Evolutionary conservation across 2,797 vertebrate species (phyloP).

Genomic region (Poeciliopsis paucimaculata): DNA sequence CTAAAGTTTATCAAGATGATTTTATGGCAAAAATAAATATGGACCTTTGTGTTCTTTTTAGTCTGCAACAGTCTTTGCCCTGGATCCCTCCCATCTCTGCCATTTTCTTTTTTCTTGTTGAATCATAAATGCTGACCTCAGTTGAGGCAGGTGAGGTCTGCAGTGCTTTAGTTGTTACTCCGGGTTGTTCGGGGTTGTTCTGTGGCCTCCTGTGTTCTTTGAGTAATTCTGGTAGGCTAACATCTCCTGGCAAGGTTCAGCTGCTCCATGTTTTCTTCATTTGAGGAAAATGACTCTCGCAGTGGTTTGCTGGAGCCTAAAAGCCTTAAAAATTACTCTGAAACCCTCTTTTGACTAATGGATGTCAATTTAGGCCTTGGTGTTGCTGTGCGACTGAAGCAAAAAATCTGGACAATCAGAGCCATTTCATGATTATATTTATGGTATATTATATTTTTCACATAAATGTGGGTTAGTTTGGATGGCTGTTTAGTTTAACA

Average conservation of each 20-base stretch:
- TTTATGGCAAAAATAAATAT: not conserved
- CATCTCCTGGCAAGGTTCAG: not conserved
- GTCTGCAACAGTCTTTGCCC: not conserved
- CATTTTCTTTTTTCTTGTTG: not conserved
- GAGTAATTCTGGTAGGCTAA: not conserved
- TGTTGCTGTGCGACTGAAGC: not conserved
- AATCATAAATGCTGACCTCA: not conserved
- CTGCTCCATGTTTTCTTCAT: not conserved
- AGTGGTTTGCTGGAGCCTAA: not conserved
- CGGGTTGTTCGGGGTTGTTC: not conserved
- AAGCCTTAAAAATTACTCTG: not conserved
- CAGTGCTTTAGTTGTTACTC: not conserved
- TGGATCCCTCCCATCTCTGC: not conserved
- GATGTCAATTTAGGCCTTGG: slow-evolving; percentile 1
- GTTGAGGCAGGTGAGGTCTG: not conserved
- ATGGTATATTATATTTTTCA: not conserved
- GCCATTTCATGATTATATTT: not conserved
- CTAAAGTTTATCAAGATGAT: not conserved
- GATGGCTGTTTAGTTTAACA: not conserved
- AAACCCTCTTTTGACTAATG: not conserved
- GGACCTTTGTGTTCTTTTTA: not conserved
- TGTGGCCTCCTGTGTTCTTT: not conserved
- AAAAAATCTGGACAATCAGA: not conserved
- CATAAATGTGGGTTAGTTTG: not conserved
- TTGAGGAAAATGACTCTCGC: not conserved